A percentile compares a stretch with the other conserved stretches of the same genome.
Conservation (phyloP, 2,113 vertebrate genomes). For the Raphicerus campestris region DNA sequence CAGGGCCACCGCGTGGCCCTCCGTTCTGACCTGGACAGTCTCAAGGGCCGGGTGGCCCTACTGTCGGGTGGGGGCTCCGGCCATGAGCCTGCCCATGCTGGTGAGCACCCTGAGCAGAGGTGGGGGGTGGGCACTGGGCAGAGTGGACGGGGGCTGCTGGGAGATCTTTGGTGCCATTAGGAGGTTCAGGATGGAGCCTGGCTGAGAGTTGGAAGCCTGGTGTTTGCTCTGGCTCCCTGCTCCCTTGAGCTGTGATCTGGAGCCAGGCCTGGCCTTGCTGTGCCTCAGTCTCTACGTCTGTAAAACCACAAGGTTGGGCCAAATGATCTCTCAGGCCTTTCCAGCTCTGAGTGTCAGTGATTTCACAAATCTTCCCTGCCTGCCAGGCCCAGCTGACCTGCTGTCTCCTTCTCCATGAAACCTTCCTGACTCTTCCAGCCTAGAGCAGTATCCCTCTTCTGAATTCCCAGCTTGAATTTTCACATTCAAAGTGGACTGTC, state of each 20-base stretch:
- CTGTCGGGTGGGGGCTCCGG: conserved; percentile 94
- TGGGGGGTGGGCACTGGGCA: neutral
- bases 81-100: conserved; percentile 94
- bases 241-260: neutral
- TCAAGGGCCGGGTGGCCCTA: conserved; percentile 89
- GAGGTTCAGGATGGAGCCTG: neutral
- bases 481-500: neutral
- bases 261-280: neutral
- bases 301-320: neutral
- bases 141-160: neutral
- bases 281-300: neutral
- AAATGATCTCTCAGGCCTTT: neutral
- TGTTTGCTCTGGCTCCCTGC: neutral
- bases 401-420: neutral
- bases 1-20: conserved; percentile 89
- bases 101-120: conserved; percentile 69
- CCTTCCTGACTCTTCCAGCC: neutral
- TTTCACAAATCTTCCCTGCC: neutral
- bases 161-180: neutral
- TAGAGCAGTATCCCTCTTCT: neutral
- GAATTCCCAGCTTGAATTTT: neutral
- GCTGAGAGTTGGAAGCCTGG: neutral
- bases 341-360: neutral
- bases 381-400: neutral
- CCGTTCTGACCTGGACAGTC: conserved; percentile 82